These are phyloP conservation scores for Chloroclysta siterata DNA, from an alignment of 2,888 invertebrate genomes.

Conservation along the genomic window DNA sequence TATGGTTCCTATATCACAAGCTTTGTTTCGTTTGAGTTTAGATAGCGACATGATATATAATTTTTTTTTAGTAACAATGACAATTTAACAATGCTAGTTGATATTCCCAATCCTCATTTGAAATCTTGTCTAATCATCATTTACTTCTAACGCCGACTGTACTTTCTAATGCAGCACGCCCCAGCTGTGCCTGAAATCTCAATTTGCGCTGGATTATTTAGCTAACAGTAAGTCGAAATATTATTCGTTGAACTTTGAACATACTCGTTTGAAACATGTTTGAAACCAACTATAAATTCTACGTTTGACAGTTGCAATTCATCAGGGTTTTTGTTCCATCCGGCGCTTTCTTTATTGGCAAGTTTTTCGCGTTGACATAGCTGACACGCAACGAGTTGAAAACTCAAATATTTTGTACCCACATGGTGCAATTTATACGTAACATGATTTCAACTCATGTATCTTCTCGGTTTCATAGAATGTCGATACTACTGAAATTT, in stretches of 20 bases:
- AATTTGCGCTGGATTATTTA: background rate
- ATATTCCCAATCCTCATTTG: too few relatives aligned
- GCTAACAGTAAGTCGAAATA: background rate
- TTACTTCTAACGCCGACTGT: background rate
- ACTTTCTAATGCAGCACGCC: background rate
- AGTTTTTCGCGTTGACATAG: background rate
- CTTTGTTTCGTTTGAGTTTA: too few relatives aligned
- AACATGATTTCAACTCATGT: slow-evolving; percentile 27
- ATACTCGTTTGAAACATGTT: background rate
- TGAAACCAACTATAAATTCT: background rate
- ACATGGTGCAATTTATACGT: slow-evolving; percentile 18
- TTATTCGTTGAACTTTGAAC: background rate
- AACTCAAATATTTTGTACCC: slow-evolving; percentile 11
- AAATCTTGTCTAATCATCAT: too few relatives aligned
- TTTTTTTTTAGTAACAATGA: too few relatives aligned
- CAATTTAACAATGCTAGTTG: too few relatives aligned
- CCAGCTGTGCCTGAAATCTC: background rate
- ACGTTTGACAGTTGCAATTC: background rate
- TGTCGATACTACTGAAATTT: slow-evolving; percentile 31
- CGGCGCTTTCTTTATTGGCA: background rate
- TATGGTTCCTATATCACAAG: too few relatives aligned
- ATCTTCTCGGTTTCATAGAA: slow-evolving; percentile 23
- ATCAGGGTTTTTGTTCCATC: background rate
- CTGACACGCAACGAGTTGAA: background rate
- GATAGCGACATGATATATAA: too few relatives aligned